Conservation (phyloP, 2,888 invertebrate species). For the Lacanobia oleracea region DNA sequence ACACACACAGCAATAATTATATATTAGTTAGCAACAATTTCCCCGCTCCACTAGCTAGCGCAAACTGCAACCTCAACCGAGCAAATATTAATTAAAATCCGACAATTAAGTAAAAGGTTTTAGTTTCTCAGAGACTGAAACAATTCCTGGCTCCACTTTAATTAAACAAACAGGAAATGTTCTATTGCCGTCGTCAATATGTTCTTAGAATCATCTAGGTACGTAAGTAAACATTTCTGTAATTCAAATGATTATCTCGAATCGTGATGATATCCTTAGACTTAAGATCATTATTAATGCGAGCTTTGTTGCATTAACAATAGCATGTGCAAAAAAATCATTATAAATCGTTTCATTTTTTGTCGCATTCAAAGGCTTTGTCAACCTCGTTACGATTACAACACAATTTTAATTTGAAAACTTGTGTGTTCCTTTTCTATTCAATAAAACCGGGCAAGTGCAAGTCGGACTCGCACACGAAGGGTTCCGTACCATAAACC, state of each 20-base stretch:
- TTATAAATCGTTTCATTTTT: slow-evolving; percentile 1
- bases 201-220: slow-evolving; percentile 37
- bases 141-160: slow-evolving; percentile 10
- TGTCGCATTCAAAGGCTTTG: background rate
- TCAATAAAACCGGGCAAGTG: no score
- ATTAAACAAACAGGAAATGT: slow-evolving; percentile 45
- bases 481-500: no score
- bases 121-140: slow-evolving; percentile 18
- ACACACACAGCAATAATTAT: background rate
- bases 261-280: slow-evolving; percentile 45
- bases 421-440: background rate
- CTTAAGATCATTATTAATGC: slow-evolving; percentile 34
- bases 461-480: no score
- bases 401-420: background rate
- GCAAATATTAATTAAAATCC: slow-evolving; percentile 30
- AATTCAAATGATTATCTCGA: slow-evolving; percentile 58
- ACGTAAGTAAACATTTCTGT: slow-evolving; percentile 39
- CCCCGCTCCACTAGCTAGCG: background rate
- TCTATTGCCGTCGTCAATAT: slow-evolving; percentile 31
- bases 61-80: slow-evolving; percentile 6
- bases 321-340: slow-evolving; percentile 24
- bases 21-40: background rate
- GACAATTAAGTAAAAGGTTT: slow-evolving; percentile 25
- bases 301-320: slow-evolving; percentile 43
- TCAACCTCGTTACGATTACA: background rate